Conservation (phyloP, 2,888 invertebrate genomes). For the Caenorhabditis sp. region DNA sequence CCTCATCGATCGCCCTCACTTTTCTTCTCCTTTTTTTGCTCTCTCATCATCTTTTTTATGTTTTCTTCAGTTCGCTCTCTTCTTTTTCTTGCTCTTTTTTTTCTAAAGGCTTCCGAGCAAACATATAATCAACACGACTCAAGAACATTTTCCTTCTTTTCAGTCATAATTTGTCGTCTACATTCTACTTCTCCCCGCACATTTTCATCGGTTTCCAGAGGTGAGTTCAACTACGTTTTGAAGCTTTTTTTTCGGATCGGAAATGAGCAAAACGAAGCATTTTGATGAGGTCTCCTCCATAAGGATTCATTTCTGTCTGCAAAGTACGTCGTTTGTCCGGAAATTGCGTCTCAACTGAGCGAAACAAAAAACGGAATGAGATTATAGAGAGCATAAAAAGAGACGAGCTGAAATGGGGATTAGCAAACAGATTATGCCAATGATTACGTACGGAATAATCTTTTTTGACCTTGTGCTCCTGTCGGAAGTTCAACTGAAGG, state of each 20-base stretch:
- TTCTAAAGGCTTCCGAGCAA: neutral
- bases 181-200: neutral
- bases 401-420: no score
- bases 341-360: neutral
- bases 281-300: no score
- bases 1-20: slow-evolving; percentile 10
- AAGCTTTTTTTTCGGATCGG: neutral
- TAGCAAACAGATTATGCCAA: no score
- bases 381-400: no score
- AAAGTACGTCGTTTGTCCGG: neutral
- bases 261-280: neutral
- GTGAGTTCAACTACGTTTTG: no score
- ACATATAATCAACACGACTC: neutral
- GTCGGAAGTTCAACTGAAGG: no score
- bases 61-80: neutral
- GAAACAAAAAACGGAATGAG: no score
- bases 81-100: neutral
- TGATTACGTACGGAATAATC: no score
- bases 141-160: neutral
- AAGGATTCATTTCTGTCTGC: no score
- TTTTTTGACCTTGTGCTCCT: no score
- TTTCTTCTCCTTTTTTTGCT: slow-evolving; percentile 13
- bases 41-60: slow-evolving; percentile 9
- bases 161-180: slow-evolving; percentile 10
- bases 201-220: slow-evolving; percentile 4